Base-by-base conservation (phyloP, 1,140 invertebrate species). In the Amyelois transitella region DNA sequence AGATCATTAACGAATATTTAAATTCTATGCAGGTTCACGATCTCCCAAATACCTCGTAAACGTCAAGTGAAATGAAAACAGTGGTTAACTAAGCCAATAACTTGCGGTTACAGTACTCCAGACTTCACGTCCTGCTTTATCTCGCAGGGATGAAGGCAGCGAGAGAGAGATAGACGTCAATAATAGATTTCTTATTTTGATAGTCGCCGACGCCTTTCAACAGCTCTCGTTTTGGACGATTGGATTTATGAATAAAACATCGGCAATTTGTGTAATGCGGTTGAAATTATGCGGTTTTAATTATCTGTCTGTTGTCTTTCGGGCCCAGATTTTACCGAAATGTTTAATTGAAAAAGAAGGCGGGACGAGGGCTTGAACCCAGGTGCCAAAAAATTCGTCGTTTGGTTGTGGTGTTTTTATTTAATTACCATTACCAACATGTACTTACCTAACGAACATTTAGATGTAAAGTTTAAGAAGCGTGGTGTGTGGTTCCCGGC, bases 161-260 rank as follows among this genome's bases (percentile, higher is more conserved):
- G 43, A 17, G 24, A 64, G 43, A 59, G 52, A 48, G 63, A 71
- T 12, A 43, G 56, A 55, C 43, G 50, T 49, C 47, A 55, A 22
- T 60, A 58, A 52, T 45, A 57, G 60, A 67, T 64, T 64, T 61
- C 56, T 61, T 65, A 66, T 68, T 71, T 62, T 20, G 60, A 60
- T 60, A 54, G 58, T 53, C 59, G 50, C 62, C 66, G 72, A 81
- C 82, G 80, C 81, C 79, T 78, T 60, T 75, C 64, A 73, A 80
- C 69, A 75, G 66, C 76, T 66, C 75, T 80, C 66, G 45, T 69
- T 60, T 62, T 60, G 72, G 72, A 74, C 81, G 82, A 86, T 86
- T 86, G 82, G 82, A 78, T 68, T 64, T 66, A 81, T 84, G 81
- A 84, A 86, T 84, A 82, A 86, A 86, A 86, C 66, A 84, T 84